Conservation (phyloP, 92 coral and sea anemone genomes). For the Parazoanthus swiftii region DNA sequence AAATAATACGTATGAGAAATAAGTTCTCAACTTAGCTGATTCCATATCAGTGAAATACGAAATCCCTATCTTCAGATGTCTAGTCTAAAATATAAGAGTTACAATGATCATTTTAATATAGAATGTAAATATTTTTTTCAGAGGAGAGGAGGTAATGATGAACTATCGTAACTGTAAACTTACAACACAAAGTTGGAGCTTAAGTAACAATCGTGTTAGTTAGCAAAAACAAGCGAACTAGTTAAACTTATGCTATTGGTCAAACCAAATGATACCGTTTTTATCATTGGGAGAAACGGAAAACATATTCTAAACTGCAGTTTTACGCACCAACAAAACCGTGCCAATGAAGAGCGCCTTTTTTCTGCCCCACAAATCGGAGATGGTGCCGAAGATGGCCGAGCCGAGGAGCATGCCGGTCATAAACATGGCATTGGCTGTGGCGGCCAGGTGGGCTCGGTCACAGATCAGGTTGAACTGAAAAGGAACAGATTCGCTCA, state of each 20-base stretch:
- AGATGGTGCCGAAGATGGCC: conserved; percentile 41
- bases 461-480: conserved; percentile 39
- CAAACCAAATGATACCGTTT: not conserved
- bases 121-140: no score
- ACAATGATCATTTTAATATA: no score
- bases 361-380: conserved; percentile 43
- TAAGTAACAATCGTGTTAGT: not conserved
- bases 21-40: no score
- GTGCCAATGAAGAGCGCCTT: conserved; percentile 33
- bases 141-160: no score
- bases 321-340: conserved; percentile 18
- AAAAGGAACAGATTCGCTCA: not conserved
- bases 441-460: conserved; percentile 35
- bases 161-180: not conserved
- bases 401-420: conserved; percentile 42
- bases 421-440: conserved; percentile 40
- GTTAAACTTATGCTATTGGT: no score
- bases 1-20: no score
- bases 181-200: not conserved
- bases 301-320: not conserved
- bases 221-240: not conserved
- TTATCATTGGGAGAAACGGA: not conserved
- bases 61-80: no score
- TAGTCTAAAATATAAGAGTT: no score
- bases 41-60: no score